These are phyloP conservation scores for Dysidea cf. avara DNA, from an alignment of 37 sponge, comb jelly and placozoan genomes.

Conservation along the genomic window DNA sequence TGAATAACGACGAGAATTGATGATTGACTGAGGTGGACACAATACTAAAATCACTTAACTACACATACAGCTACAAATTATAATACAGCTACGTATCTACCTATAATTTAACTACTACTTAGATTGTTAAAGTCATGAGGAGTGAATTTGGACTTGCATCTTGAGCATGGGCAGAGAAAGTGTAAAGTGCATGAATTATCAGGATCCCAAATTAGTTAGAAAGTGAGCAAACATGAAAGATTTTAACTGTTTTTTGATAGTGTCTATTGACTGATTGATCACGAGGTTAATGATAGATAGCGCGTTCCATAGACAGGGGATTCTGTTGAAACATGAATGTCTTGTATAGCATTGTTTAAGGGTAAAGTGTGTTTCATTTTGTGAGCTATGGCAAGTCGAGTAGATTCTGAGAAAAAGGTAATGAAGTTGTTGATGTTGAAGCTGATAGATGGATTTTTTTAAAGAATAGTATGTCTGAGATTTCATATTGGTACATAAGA, in stretches of 20 bases:
- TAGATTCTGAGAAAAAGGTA: neutral
- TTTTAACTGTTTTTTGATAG: neutral
- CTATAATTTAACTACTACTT: too few species aligned
- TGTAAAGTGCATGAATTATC: conserved; percentile 11
- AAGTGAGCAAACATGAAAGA: conserved; percentile 3
- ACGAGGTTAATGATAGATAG: too few species aligned
- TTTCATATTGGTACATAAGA: conserved; percentile 9
- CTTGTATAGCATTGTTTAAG: neutral
- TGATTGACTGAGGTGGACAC: too few species aligned
- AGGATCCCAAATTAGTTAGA: neutral
- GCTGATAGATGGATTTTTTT: neutral
- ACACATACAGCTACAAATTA: too few species aligned
- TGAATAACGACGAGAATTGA: too few species aligned
- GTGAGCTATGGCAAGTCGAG: neutral
- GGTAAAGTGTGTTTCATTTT: neutral
- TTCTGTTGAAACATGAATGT: conserved; percentile 8
- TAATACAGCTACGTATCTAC: too few species aligned
- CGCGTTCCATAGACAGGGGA: conserved; percentile 14
- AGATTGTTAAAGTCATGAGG: too few species aligned
- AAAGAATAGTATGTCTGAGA: neutral
- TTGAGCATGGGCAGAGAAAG: neutral
- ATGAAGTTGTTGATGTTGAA: conserved; percentile 4
- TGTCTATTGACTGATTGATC: too few species aligned
- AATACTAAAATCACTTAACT: too few species aligned
- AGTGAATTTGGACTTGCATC: too few species aligned